Base-by-base conservation (phyloP, 1,140 invertebrate genomes). In the Helicoverpa zea region DNA sequence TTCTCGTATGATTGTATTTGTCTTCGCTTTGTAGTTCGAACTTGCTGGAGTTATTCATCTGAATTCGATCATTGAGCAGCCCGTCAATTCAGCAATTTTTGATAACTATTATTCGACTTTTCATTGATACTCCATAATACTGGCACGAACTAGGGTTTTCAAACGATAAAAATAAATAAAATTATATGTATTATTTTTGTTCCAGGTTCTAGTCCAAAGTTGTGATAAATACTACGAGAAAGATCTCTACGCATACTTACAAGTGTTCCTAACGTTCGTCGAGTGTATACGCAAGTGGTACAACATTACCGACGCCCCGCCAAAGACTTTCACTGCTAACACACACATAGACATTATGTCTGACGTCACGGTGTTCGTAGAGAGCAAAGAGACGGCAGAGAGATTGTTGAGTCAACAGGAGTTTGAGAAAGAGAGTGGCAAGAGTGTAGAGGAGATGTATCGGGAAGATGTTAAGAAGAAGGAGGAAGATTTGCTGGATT, bases 231-330 rank as follows among this genome's bases (percentile, higher is more conserved):
- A 95, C 82, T 95, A 96, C 83, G 91, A 96, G 80, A 92, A 90
- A 49, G 95, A 97, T 87, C 86, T 94, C 0, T 89, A 92, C 83
- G 91, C 96, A 0, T 97, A 96, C 86, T 87, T 97, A 10, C 96
- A 96, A 90, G 95, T 97, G 35, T 97, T 97, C 87, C 92, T 96
- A 73, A 96, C 96, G 3, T 97, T 97, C 91, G 86, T 96, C 0
- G 88, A 94, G 11, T 96, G 96, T 76, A 90, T 97, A 49, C 91
- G 94, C 70, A 95, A 93, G 73, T 96, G 96, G 95, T 93, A 91
- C 58, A 86, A 83, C 3, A 74, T 76, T 1, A 35, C 80, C 0
- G 75, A 86, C 2, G 74, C 23, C 10, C 54, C 12, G 3, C 77
- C 49, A 43, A 23, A 73, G 49, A 23, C 43, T 1, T 43, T 43